Conservation (phyloP, 1,140 invertebrate species). For the Cydia splendana region DNA sequence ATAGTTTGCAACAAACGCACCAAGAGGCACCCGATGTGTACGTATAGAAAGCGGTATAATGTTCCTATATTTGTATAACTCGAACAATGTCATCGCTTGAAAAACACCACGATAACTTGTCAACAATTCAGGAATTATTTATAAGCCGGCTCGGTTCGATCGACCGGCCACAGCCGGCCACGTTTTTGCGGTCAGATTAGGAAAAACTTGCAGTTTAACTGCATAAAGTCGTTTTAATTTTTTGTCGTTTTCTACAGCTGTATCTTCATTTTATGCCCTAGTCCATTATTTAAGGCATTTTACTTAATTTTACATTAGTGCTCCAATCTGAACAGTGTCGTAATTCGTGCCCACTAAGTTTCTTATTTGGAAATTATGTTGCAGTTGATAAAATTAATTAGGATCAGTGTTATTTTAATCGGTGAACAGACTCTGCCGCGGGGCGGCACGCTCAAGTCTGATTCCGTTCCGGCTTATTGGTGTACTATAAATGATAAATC, state of each 20-base stretch:
- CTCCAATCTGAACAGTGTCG: too few relatives aligned
- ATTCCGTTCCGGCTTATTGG: background rate
- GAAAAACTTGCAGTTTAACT: background rate
- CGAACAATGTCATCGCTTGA: background rate
- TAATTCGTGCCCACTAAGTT: too few relatives aligned
- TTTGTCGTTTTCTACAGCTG: too few relatives aligned
- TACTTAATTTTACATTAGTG: too few relatives aligned
- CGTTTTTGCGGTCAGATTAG: background rate
- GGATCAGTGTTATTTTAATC: background rate
- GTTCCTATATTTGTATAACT: background rate
- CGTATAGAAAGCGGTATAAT: background rate
- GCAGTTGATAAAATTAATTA: background rate
- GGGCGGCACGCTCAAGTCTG: background rate
- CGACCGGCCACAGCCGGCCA: too few relatives aligned
- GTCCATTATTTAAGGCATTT: too few relatives aligned
- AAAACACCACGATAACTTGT: background rate
- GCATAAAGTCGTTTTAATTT: background rate
- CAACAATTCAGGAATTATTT: slow-evolving; percentile 12
- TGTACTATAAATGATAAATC: slow-evolving; percentile 11
- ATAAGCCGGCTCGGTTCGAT: background rate
- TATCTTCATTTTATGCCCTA: too few relatives aligned
- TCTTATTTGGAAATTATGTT: background rate
- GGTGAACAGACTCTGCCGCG: background rate
- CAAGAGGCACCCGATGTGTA: too few relatives aligned
- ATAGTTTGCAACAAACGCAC: too few relatives aligned